phyloP scores from a whole-genome alignment of 1,140 invertebrate species.

The Neodiprion pinetum region DNA sequence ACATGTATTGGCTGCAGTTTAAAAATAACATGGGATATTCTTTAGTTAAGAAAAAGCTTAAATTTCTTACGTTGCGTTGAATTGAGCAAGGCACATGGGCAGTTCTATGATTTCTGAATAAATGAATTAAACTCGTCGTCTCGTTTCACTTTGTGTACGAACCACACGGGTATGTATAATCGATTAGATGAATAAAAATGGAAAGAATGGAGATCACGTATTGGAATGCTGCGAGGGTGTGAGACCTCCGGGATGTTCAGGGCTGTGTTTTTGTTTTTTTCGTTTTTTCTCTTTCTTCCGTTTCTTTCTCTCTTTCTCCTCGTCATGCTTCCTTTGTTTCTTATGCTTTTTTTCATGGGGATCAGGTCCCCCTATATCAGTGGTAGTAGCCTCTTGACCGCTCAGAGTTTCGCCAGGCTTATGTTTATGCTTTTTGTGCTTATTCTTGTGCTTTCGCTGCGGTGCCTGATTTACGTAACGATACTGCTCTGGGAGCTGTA shows the following conservation, averaged over 20 bases:
- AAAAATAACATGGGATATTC: no score
- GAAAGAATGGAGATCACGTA: slow-evolving; percentile 57
- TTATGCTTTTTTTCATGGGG: slow-evolving; percentile 96
- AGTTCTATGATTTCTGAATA: not conserved
- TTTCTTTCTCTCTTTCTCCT: slow-evolving; percentile 94
- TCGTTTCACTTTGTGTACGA: not conserved
- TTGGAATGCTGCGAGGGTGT: slow-evolving; percentile 77
- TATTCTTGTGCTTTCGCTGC: slow-evolving; percentile 91
- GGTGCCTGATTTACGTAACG: slow-evolving; percentile 90
- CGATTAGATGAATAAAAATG: slow-evolving; percentile 22
- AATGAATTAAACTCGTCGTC: not conserved
- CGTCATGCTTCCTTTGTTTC: slow-evolving; percentile 92
- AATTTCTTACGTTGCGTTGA: no score
- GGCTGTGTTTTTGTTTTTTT: slow-evolving; percentile 93
- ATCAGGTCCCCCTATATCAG: slow-evolving; percentile 72
- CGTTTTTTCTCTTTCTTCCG: slow-evolving; percentile 95
- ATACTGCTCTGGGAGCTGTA: slow-evolving; percentile 93
- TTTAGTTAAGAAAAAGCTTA: no score
- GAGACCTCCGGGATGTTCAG: slow-evolving; percentile 78
- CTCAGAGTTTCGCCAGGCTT: slow-evolving; percentile 77
- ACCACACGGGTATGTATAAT: not conserved
- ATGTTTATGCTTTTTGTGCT: slow-evolving; percentile 95
- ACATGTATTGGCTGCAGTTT: not conserved
- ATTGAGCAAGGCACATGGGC: not conserved
- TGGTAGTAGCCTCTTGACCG: slow-evolving; percentile 72